A percentile compares a stretch with the other conserved stretches of the same genome.
Conservation (phyloP, 2,113 vertebrate genomes). For the Emydocephalus ijimae region DNA sequence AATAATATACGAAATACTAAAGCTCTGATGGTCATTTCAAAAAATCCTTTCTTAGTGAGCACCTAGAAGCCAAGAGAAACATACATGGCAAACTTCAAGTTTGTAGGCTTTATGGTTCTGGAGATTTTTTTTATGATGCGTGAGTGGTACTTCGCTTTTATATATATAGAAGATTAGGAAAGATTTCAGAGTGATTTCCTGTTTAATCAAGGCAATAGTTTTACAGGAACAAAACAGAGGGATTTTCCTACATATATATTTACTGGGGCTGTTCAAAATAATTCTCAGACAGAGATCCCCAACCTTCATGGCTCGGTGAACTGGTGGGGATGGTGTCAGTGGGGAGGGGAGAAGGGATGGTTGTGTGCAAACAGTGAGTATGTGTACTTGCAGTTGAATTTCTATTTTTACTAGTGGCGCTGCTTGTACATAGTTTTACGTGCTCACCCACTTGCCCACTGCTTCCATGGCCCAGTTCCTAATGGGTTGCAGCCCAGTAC, state of each 20-base stretch:
- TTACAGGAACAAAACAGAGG: background rate
- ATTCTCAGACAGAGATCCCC: background rate
- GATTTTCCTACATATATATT: background rate
- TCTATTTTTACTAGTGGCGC: background rate
- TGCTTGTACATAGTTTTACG: background rate
- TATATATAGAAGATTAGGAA: background rate
- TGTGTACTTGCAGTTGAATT: background rate
- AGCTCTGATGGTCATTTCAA: no score
- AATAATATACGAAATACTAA: no score
- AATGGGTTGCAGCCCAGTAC: no score
- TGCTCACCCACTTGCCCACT: no score
- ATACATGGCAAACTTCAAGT: no score
- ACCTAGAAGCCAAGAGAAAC: no score
- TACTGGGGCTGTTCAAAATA: background rate
- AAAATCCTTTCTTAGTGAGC: no score
- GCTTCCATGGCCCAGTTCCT: no score
- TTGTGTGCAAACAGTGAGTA: background rate
- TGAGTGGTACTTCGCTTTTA: no score
- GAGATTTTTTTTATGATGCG: no score
- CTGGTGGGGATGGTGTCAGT: background rate
- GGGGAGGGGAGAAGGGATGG: background rate
- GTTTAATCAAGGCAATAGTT: background rate
- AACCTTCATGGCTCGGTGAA: background rate
- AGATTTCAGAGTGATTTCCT: background rate
- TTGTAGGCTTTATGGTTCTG: no score